Evolutionary conservation across 1,140 invertebrate species (phyloP).

Genomic region (Bicyclus anynana): DNA sequence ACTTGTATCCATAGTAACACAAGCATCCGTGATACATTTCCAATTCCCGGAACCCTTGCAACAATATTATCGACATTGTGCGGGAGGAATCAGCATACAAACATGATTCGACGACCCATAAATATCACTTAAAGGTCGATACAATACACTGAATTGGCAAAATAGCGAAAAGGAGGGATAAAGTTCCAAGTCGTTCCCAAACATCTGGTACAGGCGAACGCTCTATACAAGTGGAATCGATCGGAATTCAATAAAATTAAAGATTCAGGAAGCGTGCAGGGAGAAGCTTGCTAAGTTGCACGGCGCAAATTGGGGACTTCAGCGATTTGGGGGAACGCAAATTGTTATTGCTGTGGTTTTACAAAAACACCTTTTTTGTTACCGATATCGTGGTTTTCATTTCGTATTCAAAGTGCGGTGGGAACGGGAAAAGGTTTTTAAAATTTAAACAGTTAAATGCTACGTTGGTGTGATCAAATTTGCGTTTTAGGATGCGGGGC

Average conservation of each 20-base stretch:
- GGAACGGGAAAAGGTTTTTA: too few species aligned
- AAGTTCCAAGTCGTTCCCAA: slow-evolving; percentile 35
- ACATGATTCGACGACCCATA: slow-evolving; percentile 7
- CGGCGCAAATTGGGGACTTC: slow-evolving; percentile 21
- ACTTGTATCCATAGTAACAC: too few species aligned
- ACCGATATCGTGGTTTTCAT: not conserved
- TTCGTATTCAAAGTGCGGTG: too few species aligned
- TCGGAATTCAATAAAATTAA: slow-evolving; percentile 67
- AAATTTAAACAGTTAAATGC: too few species aligned
- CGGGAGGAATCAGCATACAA: slow-evolving; percentile 4
- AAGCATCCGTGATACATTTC: too few species aligned
- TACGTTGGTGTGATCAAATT: too few species aligned
- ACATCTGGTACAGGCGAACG: slow-evolving; percentile 41
- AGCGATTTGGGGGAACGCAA: slow-evolving; percentile 16
- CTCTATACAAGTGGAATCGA: slow-evolving; percentile 46
- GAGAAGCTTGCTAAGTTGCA: slow-evolving; percentile 34
- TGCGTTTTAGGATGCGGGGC: too few species aligned
- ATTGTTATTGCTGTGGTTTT: not conserved
- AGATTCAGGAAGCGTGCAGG: slow-evolving; percentile 57
- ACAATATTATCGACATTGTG: not conserved
- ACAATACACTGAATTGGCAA: slow-evolving; percentile 17
- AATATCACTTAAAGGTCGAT: slow-evolving; percentile 15
- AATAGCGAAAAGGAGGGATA: slow-evolving; percentile 38
- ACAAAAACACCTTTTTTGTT: not conserved
- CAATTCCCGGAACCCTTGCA: too few species aligned